phyloP scores from a whole-genome alignment of 2,113 vertebrate genomes.

The Loxodonta africana region DNA sequence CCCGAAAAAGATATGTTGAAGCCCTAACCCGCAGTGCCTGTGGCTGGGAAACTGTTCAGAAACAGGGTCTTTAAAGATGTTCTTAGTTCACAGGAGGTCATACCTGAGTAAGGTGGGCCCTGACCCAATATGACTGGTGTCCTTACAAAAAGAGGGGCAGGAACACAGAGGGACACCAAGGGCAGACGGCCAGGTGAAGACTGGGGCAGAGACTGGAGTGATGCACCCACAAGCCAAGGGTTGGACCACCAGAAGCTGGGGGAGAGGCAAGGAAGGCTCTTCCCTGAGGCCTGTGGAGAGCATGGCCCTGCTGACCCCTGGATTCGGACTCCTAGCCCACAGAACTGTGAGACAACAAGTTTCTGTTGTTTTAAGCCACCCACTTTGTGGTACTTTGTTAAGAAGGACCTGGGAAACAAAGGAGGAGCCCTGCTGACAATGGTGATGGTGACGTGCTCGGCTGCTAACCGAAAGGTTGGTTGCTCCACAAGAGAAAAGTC shows the following conservation, averaged over 20 bases:
- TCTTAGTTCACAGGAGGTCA: background rate
- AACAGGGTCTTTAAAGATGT: background rate
- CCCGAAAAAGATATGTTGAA: background rate
- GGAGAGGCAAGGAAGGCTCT: background rate
- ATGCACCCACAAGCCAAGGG: background rate
- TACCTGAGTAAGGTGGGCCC: background rate
- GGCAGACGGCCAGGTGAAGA: background rate
- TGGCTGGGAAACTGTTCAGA: background rate
- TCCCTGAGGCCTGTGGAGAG: background rate
- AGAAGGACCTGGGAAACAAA: background rate
- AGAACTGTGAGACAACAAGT: background rate
- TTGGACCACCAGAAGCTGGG: background rate
- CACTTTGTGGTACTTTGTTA: background rate
- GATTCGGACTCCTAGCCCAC: background rate
- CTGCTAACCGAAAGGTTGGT: no score
- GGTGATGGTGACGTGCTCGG: no score
- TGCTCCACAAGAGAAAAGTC: no score
- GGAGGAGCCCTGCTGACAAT: no score
- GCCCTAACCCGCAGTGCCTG: background rate
- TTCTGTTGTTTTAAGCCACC: background rate
- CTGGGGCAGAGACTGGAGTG: background rate
- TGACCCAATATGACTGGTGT: background rate
- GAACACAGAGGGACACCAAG: background rate
- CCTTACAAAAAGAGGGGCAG: background rate
- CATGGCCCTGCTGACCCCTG: background rate